Base-by-base conservation (phyloP, 2,797 vertebrate species). In the Meda fulgida region DNA sequence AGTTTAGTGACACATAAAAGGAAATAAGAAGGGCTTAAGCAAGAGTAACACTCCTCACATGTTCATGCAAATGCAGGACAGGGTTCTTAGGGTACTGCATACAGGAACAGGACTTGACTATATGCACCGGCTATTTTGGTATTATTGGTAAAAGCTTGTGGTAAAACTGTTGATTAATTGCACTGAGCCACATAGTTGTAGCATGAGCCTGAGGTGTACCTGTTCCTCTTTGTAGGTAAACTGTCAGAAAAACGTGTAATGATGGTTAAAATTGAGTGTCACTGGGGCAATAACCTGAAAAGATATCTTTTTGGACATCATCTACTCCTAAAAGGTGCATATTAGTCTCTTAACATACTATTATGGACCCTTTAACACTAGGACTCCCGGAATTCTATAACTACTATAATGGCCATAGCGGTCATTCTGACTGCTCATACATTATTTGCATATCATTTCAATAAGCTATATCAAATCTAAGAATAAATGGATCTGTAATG, bases 1-100 rank as follows among this genome's bases (percentile, higher is more conserved):
- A 81, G 23, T 58, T 55, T 40, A 26, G 79, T 4, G 18, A 55
- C 79, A 55, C 48, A 71, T 81, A 58, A 70, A 81, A 70, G 79
- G 65, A 65, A 70, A 80, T 80, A 55, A 80, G 46, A 70, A 81
- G 48, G 66, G 66, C 79, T 70, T 81, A 70, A 55, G 34, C 48
- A 70, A 53, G 79, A 70, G 40, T 65, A 73, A 26, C 70, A 26
- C 72, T 76, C 31, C 40, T 40, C 43, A 55, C 31, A 29, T 67
- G 31, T 40, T 83, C 31, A 75, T 80, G 82, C 31, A 69, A 86
- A 85, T 53, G 48, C 38, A 84, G 77, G 77, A 76, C 76, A 67
- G 60, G 65, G 38, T 83, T 53, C 51, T 71, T 46, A 29, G 14
- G 21, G 36, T 75, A 80, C 23, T 66, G 58, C 38, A 48, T 67